Evolutionary conservation across 30 jellyfish, hydroid and myxozoan species (phyloP).

Genomic region (Turritopsis rubra): DNA sequence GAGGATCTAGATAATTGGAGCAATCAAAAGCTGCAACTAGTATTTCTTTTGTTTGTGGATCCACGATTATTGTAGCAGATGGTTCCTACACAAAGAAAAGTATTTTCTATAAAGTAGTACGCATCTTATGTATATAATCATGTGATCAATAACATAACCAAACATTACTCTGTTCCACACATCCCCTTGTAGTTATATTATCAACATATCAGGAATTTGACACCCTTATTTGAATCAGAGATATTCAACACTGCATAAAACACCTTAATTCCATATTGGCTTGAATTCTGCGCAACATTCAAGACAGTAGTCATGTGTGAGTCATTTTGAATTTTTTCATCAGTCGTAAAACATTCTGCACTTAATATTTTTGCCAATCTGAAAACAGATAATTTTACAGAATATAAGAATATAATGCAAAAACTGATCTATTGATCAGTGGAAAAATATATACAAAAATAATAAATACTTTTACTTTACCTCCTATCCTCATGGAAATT

Average conservation of each 20-base stretch:
- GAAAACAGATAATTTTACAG: neutral
- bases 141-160: neutral
- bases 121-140: neutral
- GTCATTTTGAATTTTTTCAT: constrained; percentile 4
- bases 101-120: neutral
- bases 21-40: constrained; percentile 68
- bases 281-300: neutral
- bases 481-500: constrained; percentile 69
- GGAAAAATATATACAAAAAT: neutral
- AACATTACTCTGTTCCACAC: too few relatives aligned
- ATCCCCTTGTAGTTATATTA: too few relatives aligned
- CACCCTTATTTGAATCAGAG: neutral
- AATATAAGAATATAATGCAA: neutral
- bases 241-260: neutral
- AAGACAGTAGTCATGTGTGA: constrained; percentile 8
- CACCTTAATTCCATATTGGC: neutral
- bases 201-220: too few relatives aligned
- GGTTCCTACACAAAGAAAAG: constrained; percentile 1
- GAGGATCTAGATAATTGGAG: constrained; percentile 45
- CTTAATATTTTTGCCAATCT: constrained; percentile 21
- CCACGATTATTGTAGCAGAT: constrained; percentile 38
- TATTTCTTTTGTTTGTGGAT: constrained; percentile 41
- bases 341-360: constrained; percentile 14
- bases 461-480: neutral
- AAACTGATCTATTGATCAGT: neutral